phyloP scores from a whole-genome alignment of 2,113 vertebrate genomes.

The Carlito syrichta region DNA sequence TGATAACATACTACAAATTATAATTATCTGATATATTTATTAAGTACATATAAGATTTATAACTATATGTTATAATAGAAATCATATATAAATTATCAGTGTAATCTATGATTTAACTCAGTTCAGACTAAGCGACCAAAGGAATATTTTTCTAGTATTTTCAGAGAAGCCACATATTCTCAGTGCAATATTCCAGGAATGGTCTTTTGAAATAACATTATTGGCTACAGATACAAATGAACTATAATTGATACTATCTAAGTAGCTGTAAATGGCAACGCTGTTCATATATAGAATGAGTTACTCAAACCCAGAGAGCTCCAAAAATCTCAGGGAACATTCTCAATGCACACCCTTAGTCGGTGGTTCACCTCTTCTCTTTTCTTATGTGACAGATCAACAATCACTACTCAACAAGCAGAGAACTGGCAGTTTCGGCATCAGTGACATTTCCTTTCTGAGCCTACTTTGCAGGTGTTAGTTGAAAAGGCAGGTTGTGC shows the following conservation, averaged over 20 bases:
- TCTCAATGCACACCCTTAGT: not conserved
- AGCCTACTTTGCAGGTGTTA: not conserved
- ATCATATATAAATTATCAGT: not conserved
- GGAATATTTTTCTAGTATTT: too few relatives aligned
- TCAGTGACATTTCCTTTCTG: not conserved
- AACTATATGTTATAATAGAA: not conserved
- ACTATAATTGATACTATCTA: not conserved
- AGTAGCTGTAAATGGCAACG: not conserved
- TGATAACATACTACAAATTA: not conserved
- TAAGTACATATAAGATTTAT: too few relatives aligned
- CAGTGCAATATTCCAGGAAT: too few relatives aligned
- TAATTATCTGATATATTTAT: too few relatives aligned
- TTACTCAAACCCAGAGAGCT: not conserved
- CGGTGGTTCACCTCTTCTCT: not conserved
- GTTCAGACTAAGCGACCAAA: not conserved
- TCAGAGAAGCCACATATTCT: too few relatives aligned
- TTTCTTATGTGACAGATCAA: not conserved
- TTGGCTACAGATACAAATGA: not conserved
- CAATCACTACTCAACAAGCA: not conserved
- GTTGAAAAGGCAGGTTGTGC: conserved; percentile 44
- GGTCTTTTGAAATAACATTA: not conserved
- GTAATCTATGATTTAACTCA: not conserved
- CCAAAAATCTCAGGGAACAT: not conserved
- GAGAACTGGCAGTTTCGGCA: not conserved
- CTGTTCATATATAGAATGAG: not conserved